A percentile compares a stretch with the other conserved stretches of the same genome.
Conservation (phyloP, 2,797 vertebrate genomes). For the Telmatherina bonti region DNA sequence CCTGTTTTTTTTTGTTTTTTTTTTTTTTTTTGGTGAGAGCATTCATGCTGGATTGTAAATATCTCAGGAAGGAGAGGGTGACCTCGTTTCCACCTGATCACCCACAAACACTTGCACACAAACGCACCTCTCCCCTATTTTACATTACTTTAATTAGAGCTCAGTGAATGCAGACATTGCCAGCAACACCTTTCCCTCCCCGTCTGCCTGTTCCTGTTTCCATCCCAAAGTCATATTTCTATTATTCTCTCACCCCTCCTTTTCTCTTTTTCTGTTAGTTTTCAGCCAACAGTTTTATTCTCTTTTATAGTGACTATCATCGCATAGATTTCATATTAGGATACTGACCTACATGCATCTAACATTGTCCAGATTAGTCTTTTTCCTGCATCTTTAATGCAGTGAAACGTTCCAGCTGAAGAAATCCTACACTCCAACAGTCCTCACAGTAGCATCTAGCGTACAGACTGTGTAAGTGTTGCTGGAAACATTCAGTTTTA, state of each 20-base stretch:
- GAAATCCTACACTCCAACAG: conserved; percentile 8
- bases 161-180: conserved; percentile 42
- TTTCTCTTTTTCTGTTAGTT: conserved; percentile 21
- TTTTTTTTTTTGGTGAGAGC: conserved; percentile 45
- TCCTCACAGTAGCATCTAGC: conserved; percentile 4
- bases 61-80: conserved; percentile 67
- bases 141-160: conserved; percentile 72
- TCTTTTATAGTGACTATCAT: background rate
- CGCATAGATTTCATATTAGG: background rate
- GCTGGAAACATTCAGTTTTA: background rate
- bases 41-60: conserved; percentile 69
- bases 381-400: conserved; percentile 16
- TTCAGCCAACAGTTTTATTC: conserved; percentile 18
- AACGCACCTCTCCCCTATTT: conserved; percentile 36
- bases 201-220: conserved; percentile 36
- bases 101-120: conserved; percentile 28
- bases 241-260: conserved; percentile 15
- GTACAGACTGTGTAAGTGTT: conserved; percentile 2
- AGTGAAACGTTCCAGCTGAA: conserved; percentile 5
- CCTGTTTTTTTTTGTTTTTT: too few relatives aligned
- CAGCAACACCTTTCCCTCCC: conserved; percentile 34
- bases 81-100: conserved; percentile 73
- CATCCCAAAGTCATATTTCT: conserved; percentile 50
- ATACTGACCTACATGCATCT: background rate
- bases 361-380: background rate